Conservation (phyloP, 2,113 vertebrate species). For the Epinephelus lanceolatus region DNA sequence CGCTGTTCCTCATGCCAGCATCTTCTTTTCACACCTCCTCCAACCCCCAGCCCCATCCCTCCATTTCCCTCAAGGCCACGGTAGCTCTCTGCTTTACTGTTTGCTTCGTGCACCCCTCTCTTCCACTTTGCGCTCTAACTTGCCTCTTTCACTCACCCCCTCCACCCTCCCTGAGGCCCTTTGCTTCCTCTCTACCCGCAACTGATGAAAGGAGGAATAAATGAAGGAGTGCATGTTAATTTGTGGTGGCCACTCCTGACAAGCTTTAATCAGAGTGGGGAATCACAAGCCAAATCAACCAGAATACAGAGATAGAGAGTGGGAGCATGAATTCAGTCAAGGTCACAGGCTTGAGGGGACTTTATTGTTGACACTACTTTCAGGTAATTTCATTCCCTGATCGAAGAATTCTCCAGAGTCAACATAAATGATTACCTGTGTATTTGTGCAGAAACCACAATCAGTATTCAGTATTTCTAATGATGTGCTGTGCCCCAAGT, state of each 20-base stretch:
- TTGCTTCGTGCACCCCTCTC: slow-evolving; percentile 36
- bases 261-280: slow-evolving; percentile 74
- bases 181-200: slow-evolving; percentile 30
- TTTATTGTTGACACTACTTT: background rate
- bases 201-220: slow-evolving; percentile 76
- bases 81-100: slow-evolving; percentile 46
- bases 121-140: slow-evolving; percentile 23
- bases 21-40: slow-evolving; percentile 60
- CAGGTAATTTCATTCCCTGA: background rate
- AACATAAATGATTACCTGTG: background rate
- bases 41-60: slow-evolving; percentile 43
- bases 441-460: background rate
- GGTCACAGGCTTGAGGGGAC: slow-evolving; percentile 29
- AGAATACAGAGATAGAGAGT: slow-evolving; percentile 29
- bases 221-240: slow-evolving; percentile 76
- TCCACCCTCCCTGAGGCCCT: slow-evolving; percentile 43
- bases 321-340: slow-evolving; percentile 37
- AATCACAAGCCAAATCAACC: slow-evolving; percentile 39
- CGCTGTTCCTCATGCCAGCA: slow-evolving; percentile 52
- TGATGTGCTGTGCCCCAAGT: background rate
- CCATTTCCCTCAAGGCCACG: slow-evolving; percentile 57
- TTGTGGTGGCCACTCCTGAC: slow-evolving; percentile 66
- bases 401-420: background rate
- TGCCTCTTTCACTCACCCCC: slow-evolving; percentile 42
- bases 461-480: background rate